Evolutionary conservation across 2,888 invertebrate genomes (phyloP), one percentile per base, ranked within the genome.

Genomic region (Elegia similella): DNA sequence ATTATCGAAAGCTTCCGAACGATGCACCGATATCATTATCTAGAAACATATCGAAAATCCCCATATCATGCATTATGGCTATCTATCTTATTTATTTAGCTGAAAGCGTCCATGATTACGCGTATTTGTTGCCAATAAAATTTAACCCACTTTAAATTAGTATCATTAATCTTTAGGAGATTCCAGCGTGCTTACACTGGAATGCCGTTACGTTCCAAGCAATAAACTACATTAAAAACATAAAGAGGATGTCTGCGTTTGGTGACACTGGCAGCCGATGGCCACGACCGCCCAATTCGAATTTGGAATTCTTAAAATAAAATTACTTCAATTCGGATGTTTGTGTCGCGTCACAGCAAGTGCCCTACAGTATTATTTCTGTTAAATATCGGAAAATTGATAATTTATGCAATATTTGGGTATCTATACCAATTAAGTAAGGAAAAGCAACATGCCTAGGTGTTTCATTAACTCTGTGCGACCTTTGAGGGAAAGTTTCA

Each of bases 341-440:
- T 86, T 82, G 76, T 80, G 80, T 80, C 73, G 70, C 70, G 74
- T 75, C 69, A 75, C 84, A 87, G 80, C 90, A 88, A 87, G 88
- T 89, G 84, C 79, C 73, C 75, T 73, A 76, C 82, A 79, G 87
- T 86, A 82, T 77, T 76, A 72, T 62, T 63, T 56, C 61, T 65
- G 66, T 61, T 67, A 64, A 58, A 59, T 52, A 59, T 70, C 66
- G 72, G 73, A 73, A 58, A 68, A 70, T 61, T 59, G 56, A 60
- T 63, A 67, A 69, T 68, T 70, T 59, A 56, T 59, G 64, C 62
- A 59, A 64, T 67, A 53, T 62, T 65, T 55, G 59, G 56, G 52
- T 59, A 60, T 58, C 61, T 56, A 59, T 57, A 59, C 56, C 55
- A 54, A 62, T 59, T 67, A 62, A 57, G 57, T 30, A 58, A 59